Percentiles rank a stretch among this genome's conserved stretches.
These are phyloP conservation scores for Xenopus petersii DNA, from an alignment of 2,797 vertebrate species.

Conservation along the genomic window DNA sequence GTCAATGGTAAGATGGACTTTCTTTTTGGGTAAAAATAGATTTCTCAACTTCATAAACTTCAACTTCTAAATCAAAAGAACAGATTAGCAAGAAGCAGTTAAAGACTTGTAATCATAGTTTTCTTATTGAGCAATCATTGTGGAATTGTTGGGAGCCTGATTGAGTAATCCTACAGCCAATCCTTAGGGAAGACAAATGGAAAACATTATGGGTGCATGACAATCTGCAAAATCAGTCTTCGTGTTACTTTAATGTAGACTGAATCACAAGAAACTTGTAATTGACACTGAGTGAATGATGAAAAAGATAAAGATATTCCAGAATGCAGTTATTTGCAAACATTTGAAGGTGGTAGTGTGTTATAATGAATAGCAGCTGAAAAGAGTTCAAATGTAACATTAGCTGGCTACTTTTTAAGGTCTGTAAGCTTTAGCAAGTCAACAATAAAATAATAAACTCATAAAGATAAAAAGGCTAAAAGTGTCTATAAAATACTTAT, in stretches of 20 bases:
- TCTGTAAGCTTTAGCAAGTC: no score
- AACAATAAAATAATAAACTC: no score
- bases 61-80: not conserved
- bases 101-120: not conserved
- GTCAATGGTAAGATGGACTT: no score
- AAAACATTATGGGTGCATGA: slow-evolving; percentile 30
- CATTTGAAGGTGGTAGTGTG: slow-evolving; percentile 9
- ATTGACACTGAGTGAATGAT: slow-evolving; percentile 27
- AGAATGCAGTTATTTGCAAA: slow-evolving; percentile 24
- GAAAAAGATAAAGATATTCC: slow-evolving; percentile 28
- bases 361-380: no score
- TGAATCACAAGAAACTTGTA: slow-evolving; percentile 36
- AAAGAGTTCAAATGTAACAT: no score
- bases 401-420: no score
- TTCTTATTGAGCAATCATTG: not conserved
- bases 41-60: not conserved
- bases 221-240: slow-evolving; percentile 30
- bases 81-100: not conserved
- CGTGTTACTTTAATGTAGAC: slow-evolving; percentile 12
- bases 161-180: slow-evolving; percentile 11
- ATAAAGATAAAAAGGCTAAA: no score
- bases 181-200: slow-evolving; percentile 30
- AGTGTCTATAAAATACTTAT: no score
- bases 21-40: no score
- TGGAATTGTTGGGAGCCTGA: not conserved